Conservation (phyloP, 2,888 invertebrate species). For the Autographa gamma region DNA sequence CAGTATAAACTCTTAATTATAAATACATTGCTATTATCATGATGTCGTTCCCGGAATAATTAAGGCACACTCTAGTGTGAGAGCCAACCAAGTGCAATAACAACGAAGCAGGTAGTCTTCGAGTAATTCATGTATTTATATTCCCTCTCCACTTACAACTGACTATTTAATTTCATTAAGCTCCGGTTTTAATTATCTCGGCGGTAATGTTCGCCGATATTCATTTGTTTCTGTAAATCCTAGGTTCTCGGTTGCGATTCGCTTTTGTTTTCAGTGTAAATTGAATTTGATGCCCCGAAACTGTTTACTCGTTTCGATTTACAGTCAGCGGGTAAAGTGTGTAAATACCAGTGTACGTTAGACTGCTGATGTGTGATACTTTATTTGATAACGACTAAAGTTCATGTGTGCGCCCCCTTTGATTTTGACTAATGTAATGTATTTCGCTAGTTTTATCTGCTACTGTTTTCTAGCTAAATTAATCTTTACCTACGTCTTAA, state of each 20-base stretch:
- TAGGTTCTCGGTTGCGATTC: constrained; percentile 16
- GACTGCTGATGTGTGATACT: not conserved
- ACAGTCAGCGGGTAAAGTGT: constrained; percentile 17
- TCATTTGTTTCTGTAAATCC: constrained; percentile 34
- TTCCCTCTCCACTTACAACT: not conserved
- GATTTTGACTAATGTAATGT: too few species aligned
- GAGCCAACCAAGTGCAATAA: not conserved
- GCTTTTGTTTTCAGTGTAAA: constrained; percentile 34
- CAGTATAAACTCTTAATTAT: not conserved
- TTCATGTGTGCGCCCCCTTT: not conserved
- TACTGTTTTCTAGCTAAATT: too few species aligned
- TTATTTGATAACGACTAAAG: not conserved
- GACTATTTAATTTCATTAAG: constrained; percentile 36
- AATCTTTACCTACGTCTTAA: too few species aligned
- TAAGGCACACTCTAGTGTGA: not conserved
- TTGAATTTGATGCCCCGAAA: constrained; percentile 19
- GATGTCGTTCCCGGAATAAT: not conserved
- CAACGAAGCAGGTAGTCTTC: not conserved
- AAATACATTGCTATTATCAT: not conserved
- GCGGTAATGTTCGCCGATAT: constrained; percentile 32
- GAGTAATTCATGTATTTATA: constrained; percentile 13
- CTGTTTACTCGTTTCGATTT: constrained; percentile 30
- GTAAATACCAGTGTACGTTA: constrained; percentile 6
- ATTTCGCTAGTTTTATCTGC: too few species aligned
- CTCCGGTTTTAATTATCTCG: constrained; percentile 34